Evolutionary conservation across 2,113 vertebrate species (phyloP).

Genomic region (Amblyopsis rosae): DNA sequence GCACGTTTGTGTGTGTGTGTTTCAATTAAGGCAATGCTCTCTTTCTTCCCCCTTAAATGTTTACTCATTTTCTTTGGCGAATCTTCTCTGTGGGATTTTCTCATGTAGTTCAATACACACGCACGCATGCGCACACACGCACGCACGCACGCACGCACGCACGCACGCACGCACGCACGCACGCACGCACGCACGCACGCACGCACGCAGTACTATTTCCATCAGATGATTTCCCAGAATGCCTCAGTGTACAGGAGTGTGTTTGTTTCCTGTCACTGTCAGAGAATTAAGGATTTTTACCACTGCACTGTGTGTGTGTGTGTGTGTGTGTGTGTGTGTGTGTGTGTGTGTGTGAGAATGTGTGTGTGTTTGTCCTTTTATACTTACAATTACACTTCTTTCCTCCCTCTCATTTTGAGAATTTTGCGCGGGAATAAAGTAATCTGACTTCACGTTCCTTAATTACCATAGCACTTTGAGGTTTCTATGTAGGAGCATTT

Average conservation of each 20-base stretch:
- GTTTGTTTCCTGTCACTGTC: slow-evolving; percentile 66
- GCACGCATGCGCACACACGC: slow-evolving; percentile 7
- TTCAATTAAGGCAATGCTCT: not conserved
- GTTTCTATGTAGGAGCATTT: no score
- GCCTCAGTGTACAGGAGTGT: slow-evolving; percentile 16
- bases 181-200: slow-evolving; percentile 24
- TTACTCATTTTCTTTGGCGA: not conserved
- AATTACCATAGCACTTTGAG: no score
- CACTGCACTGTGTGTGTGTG: slow-evolving; percentile 17
- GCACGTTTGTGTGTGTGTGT: slow-evolving; percentile 24
- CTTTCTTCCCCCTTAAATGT: not conserved
- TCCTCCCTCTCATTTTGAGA: not conserved
- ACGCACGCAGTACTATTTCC: slow-evolving; percentile 36
- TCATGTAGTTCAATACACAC: slow-evolving; percentile 12
- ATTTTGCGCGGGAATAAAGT: no score
- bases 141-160: not conserved
- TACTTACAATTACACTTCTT: not conserved
- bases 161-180: slow-evolving; percentile 18
- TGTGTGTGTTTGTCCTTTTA: not conserved
- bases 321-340: not conserved
- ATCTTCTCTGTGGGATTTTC: slow-evolving; percentile 12
- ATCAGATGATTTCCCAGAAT: slow-evolving; percentile 37
- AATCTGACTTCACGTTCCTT: no score
- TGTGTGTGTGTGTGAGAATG: not conserved
- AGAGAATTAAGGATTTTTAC: slow-evolving; percentile 68